Base-by-base conservation (phyloP, 2,113 vertebrate genomes). In the Laticauda laticaudata region DNA sequence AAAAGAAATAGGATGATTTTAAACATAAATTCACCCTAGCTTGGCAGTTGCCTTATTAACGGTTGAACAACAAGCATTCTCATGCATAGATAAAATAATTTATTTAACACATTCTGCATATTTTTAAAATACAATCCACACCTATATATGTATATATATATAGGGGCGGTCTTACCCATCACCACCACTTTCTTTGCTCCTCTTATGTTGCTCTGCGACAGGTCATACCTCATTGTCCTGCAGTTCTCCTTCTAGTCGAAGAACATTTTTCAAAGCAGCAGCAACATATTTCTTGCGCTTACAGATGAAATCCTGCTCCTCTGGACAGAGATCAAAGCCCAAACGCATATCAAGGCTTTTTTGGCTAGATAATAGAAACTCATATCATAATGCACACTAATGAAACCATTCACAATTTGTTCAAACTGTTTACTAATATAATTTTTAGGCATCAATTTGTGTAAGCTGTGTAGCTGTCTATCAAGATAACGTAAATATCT, bases 281-380 rank as follows among this genome's bases (percentile, higher is more conserved):
- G 97, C 97, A 89, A 98, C 98, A 29, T 98, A 93, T 64, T 92
- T 96, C 94, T 97, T 98, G 95, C 98, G 98, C 95, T 97, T 98
- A 87, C 91, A 69, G 87, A 99, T 95, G 95, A 98, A 99, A 23
- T 94, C 95, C 48, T 97, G 97, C 94, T 99, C 99, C 91, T 98
- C 95, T 0, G 94, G 0, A 0, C 98, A 98, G 5, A 98, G 97
- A 89, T 95, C 97, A 48, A 97, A 97, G 51, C 97, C 98, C 96
- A 99, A 54, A 0, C 98, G 97, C 86, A 99, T 95, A 1, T 97
- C 97, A 57, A 98, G 95, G 6, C 95, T 92, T 55, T 96, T 89
- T 15, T 59, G 56, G 2, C 97, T 96, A 20, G 2, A 93, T 9
- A 4, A 86, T 0, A 91, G 54, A 89, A 88, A 39, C 7, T 39